Conservation (phyloP, 1,140 invertebrate genomes). For the Latrodectus geometricus region DNA sequence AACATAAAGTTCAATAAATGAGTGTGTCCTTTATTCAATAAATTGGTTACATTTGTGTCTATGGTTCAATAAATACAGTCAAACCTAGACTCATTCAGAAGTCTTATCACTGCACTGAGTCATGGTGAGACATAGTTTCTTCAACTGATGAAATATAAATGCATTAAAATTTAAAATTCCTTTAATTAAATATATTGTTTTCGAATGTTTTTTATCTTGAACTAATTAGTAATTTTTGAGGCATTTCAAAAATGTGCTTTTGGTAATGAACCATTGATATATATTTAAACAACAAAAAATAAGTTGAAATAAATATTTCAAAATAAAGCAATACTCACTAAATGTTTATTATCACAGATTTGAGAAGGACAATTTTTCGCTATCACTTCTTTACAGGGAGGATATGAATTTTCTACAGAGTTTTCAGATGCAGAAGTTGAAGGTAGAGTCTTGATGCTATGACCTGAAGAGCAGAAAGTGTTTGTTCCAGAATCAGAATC, state of each 20-base stretch:
- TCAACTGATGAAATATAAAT: too few species aligned
- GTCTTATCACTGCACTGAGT: too few species aligned
- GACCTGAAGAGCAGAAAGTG: not conserved
- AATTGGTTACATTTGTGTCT: too few species aligned
- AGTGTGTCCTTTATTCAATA: too few species aligned
- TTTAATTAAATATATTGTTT: too few species aligned
- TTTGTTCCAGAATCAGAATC: not conserved
- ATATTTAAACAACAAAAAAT: not conserved
- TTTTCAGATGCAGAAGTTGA: not conserved
- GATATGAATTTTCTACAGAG: not conserved
- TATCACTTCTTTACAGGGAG: not conserved
- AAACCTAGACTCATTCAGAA: too few species aligned
- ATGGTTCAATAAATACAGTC: too few species aligned
- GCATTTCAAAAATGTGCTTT: not conserved
- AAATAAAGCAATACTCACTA: conserved; percentile 10
- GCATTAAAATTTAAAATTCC: too few species aligned
- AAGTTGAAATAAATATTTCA: not conserved
- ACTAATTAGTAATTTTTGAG: not conserved
- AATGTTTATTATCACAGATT: conserved; percentile 17
- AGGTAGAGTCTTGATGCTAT: not conserved
- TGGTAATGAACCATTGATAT: not conserved
- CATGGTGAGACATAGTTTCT: too few species aligned
- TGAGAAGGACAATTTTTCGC: conserved; percentile 20
- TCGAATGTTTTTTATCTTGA: too few species aligned
- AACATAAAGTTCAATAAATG: too few species aligned